Conservation (phyloP, 2,888 invertebrate species). For the Pocota personata region DNA sequence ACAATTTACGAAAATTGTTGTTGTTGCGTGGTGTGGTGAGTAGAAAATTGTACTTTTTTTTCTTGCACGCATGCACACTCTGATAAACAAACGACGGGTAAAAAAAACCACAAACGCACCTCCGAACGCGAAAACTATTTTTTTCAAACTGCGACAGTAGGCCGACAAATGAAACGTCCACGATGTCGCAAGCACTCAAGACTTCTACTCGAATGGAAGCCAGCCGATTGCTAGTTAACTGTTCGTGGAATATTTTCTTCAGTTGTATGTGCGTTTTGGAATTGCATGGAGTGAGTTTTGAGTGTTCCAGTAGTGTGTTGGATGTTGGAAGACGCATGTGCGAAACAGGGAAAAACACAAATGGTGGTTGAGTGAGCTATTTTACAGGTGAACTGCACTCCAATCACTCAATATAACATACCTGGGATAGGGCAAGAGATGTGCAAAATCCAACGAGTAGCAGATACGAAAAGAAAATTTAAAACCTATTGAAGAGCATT, state of each 20-base stretch:
- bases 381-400: constrained; percentile 6
- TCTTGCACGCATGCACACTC: constrained; percentile 34
- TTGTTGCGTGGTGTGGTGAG: background rate
- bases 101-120: constrained; percentile 48
- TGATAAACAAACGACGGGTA: constrained; percentile 32
- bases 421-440: constrained; percentile 31
- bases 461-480: too few relatives aligned
- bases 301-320: constrained; percentile 15
- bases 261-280: constrained; percentile 9
- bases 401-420: background rate
- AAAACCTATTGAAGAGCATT: too few relatives aligned
- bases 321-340: constrained; percentile 46
- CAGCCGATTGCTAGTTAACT: constrained; percentile 42
- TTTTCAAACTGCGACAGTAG: constrained; percentile 37
- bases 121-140: constrained; percentile 67
- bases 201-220: constrained; percentile 73
- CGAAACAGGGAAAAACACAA: constrained; percentile 34
- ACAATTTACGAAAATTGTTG: constrained; percentile 29
- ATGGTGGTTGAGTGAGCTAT: constrained; percentile 58
- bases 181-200: constrained; percentile 67
- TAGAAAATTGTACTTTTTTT: constrained; percentile 6
- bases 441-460: background rate
- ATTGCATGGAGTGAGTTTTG: constrained; percentile 5
- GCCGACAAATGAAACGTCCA: constrained; percentile 43
- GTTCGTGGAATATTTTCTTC: constrained; percentile 34